A percentile compares a stretch with the other conserved stretches of the same genome.
Evolutionary conservation across 2,888 invertebrate species (phyloP).

Genomic region (Drosophila vallismaia): DNA sequence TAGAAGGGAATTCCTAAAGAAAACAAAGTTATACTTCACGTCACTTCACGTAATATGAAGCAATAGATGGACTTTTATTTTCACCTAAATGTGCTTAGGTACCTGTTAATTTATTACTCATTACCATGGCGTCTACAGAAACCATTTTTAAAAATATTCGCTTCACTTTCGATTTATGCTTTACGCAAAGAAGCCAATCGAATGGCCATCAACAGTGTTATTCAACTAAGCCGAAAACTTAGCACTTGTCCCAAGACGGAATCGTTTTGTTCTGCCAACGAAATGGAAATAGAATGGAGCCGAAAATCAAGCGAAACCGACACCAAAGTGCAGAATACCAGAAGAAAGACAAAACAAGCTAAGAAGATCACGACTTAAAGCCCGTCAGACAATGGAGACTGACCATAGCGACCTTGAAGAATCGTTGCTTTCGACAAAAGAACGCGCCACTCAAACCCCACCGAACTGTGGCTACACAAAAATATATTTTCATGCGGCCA

Average conservation of each 20-base stretch:
- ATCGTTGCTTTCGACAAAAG: slow-evolving; percentile 47
- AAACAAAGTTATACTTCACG: too few relatives aligned
- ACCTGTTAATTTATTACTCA: not conserved
- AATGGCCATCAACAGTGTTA: slow-evolving; percentile 37
- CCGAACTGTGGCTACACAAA: slow-evolving; percentile 22
- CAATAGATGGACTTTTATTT: not conserved
- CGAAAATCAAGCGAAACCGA: slow-evolving; percentile 41
- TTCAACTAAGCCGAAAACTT: slow-evolving; percentile 32
- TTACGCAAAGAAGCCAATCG: slow-evolving; percentile 16
- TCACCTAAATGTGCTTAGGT: not conserved
- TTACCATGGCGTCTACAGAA: not conserved
- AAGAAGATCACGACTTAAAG: slow-evolving; percentile 71
- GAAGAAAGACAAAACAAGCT: slow-evolving; percentile 62
- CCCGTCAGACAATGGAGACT: slow-evolving; percentile 52
- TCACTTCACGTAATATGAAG: not conserved
- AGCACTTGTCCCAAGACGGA: slow-evolving; percentile 37
- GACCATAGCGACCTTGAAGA: slow-evolving; percentile 67
- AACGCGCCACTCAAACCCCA: slow-evolving; percentile 29
- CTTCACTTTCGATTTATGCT: slow-evolving; percentile 47
- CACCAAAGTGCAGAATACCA: slow-evolving; percentile 25
- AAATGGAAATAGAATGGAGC: slow-evolving; percentile 39
- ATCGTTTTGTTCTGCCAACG: slow-evolving; percentile 40
- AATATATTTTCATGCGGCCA: not conserved
- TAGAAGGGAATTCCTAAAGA: not conserved
- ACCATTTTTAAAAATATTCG: slow-evolving; percentile 27